These are phyloP conservation scores for Beroe ovata DNA, from an alignment of 37 sponge, comb jelly and placozoan genomes.

Conservation along the genomic window DNA sequence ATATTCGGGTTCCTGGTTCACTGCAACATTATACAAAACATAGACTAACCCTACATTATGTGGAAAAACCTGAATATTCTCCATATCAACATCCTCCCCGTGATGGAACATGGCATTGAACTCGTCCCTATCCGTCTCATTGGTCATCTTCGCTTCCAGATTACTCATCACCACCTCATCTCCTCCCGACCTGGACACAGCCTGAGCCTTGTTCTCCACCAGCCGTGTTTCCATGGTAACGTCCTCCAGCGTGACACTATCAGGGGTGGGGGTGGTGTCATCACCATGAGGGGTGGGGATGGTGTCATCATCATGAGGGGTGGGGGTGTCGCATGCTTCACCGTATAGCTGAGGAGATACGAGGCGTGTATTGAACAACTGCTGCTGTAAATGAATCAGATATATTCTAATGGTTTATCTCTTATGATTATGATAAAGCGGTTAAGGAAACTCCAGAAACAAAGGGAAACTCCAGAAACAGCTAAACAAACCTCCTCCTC, in stretches of 20 bases:
- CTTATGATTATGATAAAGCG: too few relatives aligned
- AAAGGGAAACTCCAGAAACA: too few relatives aligned
- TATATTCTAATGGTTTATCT: too few relatives aligned
- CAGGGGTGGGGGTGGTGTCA: not conserved
- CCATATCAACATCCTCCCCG: conserved; percentile 41
- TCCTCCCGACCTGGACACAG: not conserved
- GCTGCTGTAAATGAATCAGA: too few relatives aligned
- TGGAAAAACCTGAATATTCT: conserved; percentile 17
- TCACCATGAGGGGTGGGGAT: not conserved
- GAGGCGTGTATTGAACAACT: too few relatives aligned
- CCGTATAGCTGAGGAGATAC: not conserved
- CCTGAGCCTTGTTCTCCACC: conserved; percentile 14
- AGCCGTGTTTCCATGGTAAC: not conserved
- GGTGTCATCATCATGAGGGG: not conserved
- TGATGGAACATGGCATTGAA: conserved; percentile 43
- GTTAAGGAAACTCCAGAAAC: too few relatives aligned
- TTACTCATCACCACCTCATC: conserved; percentile 5
- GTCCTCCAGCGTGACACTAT: not conserved
- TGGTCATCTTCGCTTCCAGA: conserved; percentile 10
- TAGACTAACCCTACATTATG: too few relatives aligned
- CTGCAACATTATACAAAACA: too few relatives aligned
- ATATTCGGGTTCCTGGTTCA: too few relatives aligned
- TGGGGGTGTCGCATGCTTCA: too few relatives aligned
- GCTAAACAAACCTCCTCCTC: conserved; percentile 42
- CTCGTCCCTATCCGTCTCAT: conserved; percentile 27